These are phyloP conservation scores for Boulengeromyrus knoepffleri DNA, from an alignment of 2,113 vertebrate genomes.

Conservation along the genomic window DNA sequence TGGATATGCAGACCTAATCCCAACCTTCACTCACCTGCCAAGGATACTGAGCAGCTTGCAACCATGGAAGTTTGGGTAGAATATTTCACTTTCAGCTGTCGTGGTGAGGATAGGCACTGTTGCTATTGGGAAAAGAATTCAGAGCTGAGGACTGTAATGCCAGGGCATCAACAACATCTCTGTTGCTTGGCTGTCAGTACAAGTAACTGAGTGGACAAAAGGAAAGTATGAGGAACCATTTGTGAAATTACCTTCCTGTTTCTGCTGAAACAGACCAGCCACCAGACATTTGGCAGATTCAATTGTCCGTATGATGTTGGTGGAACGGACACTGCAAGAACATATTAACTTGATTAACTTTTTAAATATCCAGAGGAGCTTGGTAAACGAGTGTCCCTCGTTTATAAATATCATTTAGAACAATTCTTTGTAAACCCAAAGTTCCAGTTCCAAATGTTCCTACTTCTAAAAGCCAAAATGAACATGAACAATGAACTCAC, in stretches of 20 bases:
- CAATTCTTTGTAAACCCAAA: not conserved
- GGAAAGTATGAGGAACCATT: not conserved
- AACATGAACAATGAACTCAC: slow-evolving; percentile 63
- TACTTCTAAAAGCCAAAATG: not conserved
- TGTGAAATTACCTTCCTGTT: slow-evolving; percentile 71
- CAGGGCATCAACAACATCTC: not conserved
- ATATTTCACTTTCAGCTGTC: slow-evolving; percentile 72
- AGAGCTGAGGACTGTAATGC: not conserved
- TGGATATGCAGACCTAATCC: slow-evolving; percentile 22
- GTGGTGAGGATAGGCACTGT: slow-evolving; percentile 70
- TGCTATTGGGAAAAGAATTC: slow-evolving; percentile 49
- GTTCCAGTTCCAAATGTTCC: not conserved
- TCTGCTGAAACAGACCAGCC: slow-evolving; percentile 82
- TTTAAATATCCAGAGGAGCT: not conserved
- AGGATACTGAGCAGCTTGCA: slow-evolving; percentile 68
- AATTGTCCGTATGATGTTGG: slow-evolving; percentile 85
- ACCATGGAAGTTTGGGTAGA: slow-evolving; percentile 81
- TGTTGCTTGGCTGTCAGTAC: not conserved
- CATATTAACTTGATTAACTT: slow-evolving; percentile 16
- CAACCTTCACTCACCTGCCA: slow-evolving; percentile 56
- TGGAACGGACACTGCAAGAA: slow-evolving; percentile 77
- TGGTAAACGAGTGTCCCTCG: not conserved
- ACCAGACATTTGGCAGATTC: slow-evolving; percentile 85
- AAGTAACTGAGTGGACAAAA: not conserved
- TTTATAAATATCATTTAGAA: slow-evolving; percentile 26